Evolutionary conservation across 2,888 invertebrate genomes (phyloP).

Genomic region (Drosophila eohydei): DNA sequence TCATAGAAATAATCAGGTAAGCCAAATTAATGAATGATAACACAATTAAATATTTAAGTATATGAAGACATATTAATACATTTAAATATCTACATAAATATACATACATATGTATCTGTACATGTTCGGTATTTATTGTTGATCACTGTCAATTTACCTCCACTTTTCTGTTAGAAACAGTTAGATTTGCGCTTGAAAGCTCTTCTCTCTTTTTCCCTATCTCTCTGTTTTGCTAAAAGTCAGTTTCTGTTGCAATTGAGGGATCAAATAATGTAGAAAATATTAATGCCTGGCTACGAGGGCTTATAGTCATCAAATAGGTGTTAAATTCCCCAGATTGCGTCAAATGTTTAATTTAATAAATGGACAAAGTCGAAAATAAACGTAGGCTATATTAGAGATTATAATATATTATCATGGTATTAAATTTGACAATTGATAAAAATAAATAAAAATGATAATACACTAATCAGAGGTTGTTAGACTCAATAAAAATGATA

Average conservation of each 20-base stretch:
- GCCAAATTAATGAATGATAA: conserved; percentile 18
- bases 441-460: background rate
- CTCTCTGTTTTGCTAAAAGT: background rate
- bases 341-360: conserved; percentile 4
- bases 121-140: background rate
- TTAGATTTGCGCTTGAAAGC: background rate
- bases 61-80: background rate
- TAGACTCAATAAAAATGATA: background rate
- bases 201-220: background rate
- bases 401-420: background rate
- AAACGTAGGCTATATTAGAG: background rate
- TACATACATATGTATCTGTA: background rate
- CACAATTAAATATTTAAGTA: background rate
- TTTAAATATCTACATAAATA: background rate
- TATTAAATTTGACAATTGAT: conserved; percentile 4
- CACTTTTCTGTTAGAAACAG: background rate
- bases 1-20: conserved; percentile 84
- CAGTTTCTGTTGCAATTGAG: background rate
- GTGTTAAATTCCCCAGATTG: no score
- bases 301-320: background rate
- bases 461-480: conserved; percentile 7
- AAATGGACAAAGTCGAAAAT: background rate
- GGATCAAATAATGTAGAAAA: background rate
- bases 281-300: no score
- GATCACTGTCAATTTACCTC: background rate